Base-by-base conservation (phyloP, 2,888 invertebrate species). In the Xestia c-nigrum region DNA sequence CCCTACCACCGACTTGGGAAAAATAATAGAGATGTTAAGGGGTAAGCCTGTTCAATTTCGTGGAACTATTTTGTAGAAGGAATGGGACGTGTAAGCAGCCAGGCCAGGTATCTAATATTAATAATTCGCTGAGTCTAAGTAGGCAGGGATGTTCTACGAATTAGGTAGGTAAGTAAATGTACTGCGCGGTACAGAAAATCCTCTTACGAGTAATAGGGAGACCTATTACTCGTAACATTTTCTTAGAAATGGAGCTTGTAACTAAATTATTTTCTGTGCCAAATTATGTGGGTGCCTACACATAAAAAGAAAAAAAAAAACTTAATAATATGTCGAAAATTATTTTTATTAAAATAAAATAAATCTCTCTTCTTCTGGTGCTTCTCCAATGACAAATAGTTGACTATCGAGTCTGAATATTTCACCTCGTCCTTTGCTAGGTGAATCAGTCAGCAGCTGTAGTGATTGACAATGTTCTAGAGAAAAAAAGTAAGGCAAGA, bases 1-100 rank as follows among this genome's bases (percentile, higher is more conserved):
- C 84, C 78, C 73, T 80, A 81, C 89, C 87, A 85, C 85, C 68
- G 74, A 78, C 80, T 79, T 72, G 78, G 84, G 83, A 87, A 89
- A 90, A 89, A 87, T 83, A 84, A 80, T 78, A 79, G 81, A 76
- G 66, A 75, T 72, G 72, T 71, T 80, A 77, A 57, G 52, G 59
- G 72, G 64, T 78, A 68, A 19, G 24, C 55, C 31, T 70, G 66
- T 65, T 76, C 43, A 80, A 74, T 79, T 86, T 83, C 64, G 68
- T 69, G 31, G n/a, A 77, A 74, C 40, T 82, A 78, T 73, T 69
- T 74, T 59, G 3, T 10, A 19, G 40, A 72, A 69, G 61, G 24
- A 67, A 69, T 40, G 47, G 9, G 14, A 57, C 63, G 43, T 55
- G 31, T 64, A 72, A 50, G 52, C 10, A 10, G 50, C 52, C 40